Conservation (phyloP, 2,113 vertebrate species). For the Coracopsis vasa region DNA sequence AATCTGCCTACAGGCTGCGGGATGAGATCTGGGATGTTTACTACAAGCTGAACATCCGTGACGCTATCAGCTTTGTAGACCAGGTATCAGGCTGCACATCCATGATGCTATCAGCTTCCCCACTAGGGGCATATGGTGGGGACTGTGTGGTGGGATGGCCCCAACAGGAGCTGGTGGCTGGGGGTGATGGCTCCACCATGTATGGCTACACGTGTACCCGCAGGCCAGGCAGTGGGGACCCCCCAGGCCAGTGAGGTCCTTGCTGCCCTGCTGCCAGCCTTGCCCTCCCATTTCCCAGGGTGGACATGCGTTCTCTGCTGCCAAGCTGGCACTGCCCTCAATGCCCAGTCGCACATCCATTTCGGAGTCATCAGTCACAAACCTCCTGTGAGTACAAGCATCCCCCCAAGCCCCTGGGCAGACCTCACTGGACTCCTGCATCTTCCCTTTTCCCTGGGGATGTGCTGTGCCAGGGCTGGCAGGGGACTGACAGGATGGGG, state of each 20-base stretch:
- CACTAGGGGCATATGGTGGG: neutral
- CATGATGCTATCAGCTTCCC: conserved; percentile 90
- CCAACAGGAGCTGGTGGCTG: neutral
- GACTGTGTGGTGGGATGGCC: rapidly evolving
- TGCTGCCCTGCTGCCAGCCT: neutral
- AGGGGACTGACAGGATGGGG: neutral
- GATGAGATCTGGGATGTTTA: conserved; percentile 97
- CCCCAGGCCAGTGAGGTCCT: neutral
- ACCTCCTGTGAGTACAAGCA: conserved; percentile 86
- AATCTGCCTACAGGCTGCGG: conserved; percentile 89
- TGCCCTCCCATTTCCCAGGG: conserved; percentile 73
- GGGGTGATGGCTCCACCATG: neutral
- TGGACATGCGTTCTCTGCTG: conserved; percentile 87
- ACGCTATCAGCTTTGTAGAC: conserved; percentile 94
- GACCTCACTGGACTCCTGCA: rapidly evolving
- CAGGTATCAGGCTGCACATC: conserved; percentile 98
- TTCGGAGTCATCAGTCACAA: conserved; percentile 92
- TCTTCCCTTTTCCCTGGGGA: neutral
- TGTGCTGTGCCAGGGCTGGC: neutral
- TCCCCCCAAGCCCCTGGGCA: neutral
- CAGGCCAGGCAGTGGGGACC: neutral
- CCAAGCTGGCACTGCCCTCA: conserved; percentile 88
- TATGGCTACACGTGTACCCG: neutral
- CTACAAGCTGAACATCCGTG: conserved; percentile 96
- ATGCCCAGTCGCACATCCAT: conserved; percentile 92